These are phyloP conservation scores for Sitta carolinensis DNA, from an alignment of 2,797 vertebrate species.

Conservation along the genomic window DNA sequence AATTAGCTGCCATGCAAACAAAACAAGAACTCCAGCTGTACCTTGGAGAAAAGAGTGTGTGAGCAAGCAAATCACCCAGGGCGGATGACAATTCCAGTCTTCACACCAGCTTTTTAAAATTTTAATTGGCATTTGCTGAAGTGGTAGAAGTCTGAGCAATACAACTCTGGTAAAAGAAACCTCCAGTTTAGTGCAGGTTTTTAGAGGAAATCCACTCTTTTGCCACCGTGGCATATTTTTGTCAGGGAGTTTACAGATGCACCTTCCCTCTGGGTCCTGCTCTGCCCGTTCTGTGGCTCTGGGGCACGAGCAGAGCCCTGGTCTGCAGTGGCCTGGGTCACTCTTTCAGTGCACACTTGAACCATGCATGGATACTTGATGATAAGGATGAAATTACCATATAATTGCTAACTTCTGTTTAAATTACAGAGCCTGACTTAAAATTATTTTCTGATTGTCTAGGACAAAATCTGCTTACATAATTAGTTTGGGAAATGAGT, in stretches of 20 bases:
- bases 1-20: neutral
- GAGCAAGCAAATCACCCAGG: neutral
- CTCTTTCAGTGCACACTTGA: neutral
- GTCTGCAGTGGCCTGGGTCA: neutral
- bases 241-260: neutral
- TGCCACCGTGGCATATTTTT: neutral
- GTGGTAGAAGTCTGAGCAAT: neutral
- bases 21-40: neutral
- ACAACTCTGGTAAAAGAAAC: neutral
- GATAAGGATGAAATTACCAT: constrained; percentile 2
- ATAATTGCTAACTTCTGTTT: neutral
- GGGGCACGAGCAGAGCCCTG: neutral
- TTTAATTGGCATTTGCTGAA: neutral
- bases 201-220: neutral
- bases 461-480: neutral
- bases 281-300: neutral
- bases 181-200: neutral
- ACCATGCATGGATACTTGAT: neutral
- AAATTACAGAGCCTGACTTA: neutral
- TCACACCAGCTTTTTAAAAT: neutral
- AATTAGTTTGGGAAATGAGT: constrained; percentile 13
- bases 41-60: neutral
- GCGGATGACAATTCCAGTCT: neutral
- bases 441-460: constrained; percentile 17
- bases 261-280: neutral